phyloP scores from a whole-genome alignment of 2,113 vertebrate species.

The Paedocypris sp. region DNA sequence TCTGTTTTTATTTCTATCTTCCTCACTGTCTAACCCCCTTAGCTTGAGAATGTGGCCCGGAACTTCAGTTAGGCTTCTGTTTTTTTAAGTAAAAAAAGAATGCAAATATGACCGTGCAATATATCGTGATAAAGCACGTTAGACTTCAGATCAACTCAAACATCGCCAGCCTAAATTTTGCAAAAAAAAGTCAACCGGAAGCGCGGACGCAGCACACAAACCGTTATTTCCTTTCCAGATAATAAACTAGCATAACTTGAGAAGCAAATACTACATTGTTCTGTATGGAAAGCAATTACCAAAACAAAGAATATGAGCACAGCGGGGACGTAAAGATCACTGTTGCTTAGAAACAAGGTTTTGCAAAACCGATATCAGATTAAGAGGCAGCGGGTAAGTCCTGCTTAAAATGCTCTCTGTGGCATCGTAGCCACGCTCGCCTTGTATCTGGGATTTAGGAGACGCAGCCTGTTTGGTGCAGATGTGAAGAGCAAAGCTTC shows the following conservation, averaged over 20 bases:
- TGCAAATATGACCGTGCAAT: too few species aligned
- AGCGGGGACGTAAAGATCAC: conserved; percentile 1
- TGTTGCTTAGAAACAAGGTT: conserved; percentile 36
- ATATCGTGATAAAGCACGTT: neutral
- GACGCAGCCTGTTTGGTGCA: conserved; percentile 41
- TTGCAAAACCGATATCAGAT: conserved; percentile 24
- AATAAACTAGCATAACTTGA: neutral
- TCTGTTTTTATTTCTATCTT: too few species aligned
- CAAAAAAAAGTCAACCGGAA: conserved; percentile 12
- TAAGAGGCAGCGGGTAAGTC: conserved; percentile 32
- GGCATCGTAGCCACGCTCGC: conserved; percentile 22
- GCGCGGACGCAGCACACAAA: neutral
- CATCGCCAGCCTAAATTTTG: neutral
- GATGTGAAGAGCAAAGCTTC: conserved; percentile 38
- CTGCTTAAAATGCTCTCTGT: conserved; percentile 17
- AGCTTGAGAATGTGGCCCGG: too few species aligned
- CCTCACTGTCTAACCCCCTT: too few species aligned
- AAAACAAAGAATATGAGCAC: conserved; percentile 20
- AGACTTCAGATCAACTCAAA: neutral
- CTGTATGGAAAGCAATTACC: conserved; percentile 18
- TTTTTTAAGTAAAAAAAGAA: too few species aligned
- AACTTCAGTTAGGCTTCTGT: too few species aligned
- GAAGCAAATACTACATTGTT: neutral
- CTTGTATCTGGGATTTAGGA: conserved; percentile 43
- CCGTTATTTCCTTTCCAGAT: neutral